Evolutionary conservation across 2,113 vertebrate genomes (phyloP).

Genomic region (Scopus umbretta): DNA sequence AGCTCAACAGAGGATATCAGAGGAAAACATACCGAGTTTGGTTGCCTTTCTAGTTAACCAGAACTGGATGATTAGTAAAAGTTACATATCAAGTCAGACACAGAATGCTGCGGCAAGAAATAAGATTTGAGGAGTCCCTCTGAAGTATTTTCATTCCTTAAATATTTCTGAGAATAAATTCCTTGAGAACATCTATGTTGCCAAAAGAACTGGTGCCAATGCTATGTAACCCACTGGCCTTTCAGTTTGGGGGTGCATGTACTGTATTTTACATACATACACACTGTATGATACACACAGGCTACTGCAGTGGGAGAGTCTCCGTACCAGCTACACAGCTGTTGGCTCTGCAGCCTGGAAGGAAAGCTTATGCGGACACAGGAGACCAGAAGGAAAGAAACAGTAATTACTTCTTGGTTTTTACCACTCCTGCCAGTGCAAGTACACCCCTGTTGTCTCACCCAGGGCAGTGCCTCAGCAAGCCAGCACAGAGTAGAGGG

Average conservation of each 20-base stretch:
- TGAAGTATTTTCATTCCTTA: neutral
- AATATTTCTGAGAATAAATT: neutral
- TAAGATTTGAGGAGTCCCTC: neutral
- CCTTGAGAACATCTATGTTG: neutral
- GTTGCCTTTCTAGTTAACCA: neutral
- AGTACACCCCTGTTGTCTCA: neutral
- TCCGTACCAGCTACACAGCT: neutral
- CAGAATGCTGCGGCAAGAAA: neutral
- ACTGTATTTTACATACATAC: neutral
- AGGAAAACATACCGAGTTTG: neutral
- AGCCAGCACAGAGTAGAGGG: neutral
- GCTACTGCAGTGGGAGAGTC: neutral
- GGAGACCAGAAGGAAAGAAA: neutral
- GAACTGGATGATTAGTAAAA: neutral
- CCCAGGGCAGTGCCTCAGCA: neutral
- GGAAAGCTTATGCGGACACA: neutral
- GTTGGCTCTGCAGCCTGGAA: neutral
- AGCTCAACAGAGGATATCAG: neutral
- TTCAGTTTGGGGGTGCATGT: neutral
- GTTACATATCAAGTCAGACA: neutral
- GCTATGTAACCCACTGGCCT: neutral
- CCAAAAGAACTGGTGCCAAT: neutral
- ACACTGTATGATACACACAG: neutral
- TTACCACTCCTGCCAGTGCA: neutral
- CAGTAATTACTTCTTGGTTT: neutral